Conservation (phyloP, 2,113 vertebrate genomes). For the Plectropomus leopardus region DNA sequence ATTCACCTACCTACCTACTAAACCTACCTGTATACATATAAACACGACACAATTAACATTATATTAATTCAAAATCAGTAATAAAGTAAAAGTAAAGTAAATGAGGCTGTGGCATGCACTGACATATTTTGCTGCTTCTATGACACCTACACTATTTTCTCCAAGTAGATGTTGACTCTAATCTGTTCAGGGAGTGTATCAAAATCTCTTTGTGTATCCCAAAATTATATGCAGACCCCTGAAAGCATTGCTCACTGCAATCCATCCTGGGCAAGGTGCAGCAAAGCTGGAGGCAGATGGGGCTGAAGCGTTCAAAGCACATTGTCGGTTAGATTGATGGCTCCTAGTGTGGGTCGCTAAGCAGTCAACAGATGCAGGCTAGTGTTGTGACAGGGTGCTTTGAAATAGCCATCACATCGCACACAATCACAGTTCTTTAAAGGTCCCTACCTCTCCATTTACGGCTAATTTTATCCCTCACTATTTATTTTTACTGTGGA, state of each 20-base stretch:
- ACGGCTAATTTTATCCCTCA: constrained; percentile 42
- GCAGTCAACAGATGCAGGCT: constrained; percentile 64
- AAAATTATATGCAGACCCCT: constrained; percentile 22
- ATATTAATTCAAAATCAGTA: too few species aligned
- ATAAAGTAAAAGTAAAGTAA: too few species aligned
- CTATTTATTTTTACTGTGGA: constrained; percentile 42
- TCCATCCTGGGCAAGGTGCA: constrained; percentile 28
- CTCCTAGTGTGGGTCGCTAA: constrained; percentile 45
- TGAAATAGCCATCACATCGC: constrained; percentile 39
- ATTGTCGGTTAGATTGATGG: constrained; percentile 62
- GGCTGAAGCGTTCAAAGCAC: constrained; percentile 39
- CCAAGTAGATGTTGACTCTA: too few species aligned
- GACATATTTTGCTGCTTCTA: too few species aligned
- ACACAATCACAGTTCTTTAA: constrained; percentile 1
- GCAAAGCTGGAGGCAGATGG: constrained; percentile 59
- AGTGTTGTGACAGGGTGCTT: constrained; percentile 45
- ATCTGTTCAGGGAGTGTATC: too few species aligned
- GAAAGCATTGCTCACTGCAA: constrained; percentile 21
- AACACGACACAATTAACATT: too few species aligned
- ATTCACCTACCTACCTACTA: too few species aligned
- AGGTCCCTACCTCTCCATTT: constrained; percentile 8
- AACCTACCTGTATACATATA: too few species aligned
- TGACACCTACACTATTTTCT: too few species aligned
- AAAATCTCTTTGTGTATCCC: neutral
- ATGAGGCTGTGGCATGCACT: too few species aligned